A percentile compares a stretch with the other conserved stretches of the same genome.
Conservation (phyloP, 1,140 invertebrate species). For the Drosophila prosaltans region DNA sequence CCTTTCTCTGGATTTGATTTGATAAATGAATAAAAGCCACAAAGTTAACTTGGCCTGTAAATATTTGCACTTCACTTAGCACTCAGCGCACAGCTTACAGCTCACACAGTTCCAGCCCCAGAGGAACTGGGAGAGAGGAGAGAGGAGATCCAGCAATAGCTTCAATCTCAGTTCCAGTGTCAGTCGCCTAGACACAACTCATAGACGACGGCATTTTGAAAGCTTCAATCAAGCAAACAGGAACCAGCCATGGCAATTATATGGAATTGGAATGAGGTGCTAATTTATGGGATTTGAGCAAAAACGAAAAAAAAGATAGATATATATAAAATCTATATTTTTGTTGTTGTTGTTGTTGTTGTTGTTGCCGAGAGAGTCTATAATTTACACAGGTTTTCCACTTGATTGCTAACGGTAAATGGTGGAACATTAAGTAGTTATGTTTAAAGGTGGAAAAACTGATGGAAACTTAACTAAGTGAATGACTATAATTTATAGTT, state of each 20-base stretch:
- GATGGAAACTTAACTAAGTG: slow-evolving; percentile 30
- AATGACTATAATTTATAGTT: slow-evolving; percentile 10
- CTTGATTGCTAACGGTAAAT: slow-evolving; percentile 67
- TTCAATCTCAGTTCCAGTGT: background rate
- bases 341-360: slow-evolving; percentile 32
- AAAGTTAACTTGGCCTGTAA: slow-evolving; percentile 61
- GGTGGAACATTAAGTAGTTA: slow-evolving; percentile 47
- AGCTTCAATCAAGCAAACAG: slow-evolving; percentile 71
- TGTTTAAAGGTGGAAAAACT: slow-evolving; percentile 22
- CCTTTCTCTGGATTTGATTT: slow-evolving; percentile 59
- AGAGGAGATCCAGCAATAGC: too few relatives aligned
- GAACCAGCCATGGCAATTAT: slow-evolving; percentile 63
- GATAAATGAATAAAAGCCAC: slow-evolving; percentile 74
- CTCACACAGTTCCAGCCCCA: background rate
- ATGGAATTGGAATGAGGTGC: slow-evolving; percentile 79
- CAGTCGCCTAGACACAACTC: background rate
- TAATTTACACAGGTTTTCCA: slow-evolving; percentile 65
- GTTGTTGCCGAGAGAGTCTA: slow-evolving; percentile 37
- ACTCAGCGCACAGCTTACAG: slow-evolving; percentile 18
- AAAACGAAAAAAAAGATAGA: slow-evolving; percentile 8
- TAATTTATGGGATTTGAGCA: slow-evolving; percentile 75
- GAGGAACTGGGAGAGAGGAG: too few relatives aligned
- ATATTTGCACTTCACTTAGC: slow-evolving; percentile 80
- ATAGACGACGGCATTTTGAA: slow-evolving; percentile 51
- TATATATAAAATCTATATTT: slow-evolving; percentile 22